phyloP scores from a whole-genome alignment of 1,140 invertebrate species.

The Solenopsis fugax region DNA sequence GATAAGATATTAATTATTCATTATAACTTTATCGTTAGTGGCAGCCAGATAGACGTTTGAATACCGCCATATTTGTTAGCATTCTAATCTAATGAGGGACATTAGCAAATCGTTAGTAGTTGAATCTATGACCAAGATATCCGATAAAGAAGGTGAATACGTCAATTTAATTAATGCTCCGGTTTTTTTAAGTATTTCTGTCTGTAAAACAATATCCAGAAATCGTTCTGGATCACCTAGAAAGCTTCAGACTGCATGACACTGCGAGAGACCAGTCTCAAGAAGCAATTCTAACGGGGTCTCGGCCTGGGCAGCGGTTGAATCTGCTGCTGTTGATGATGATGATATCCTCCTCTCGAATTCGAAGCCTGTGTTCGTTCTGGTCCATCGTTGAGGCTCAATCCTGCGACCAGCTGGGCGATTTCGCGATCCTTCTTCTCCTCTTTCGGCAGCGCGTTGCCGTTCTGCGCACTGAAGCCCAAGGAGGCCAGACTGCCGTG shows the following conservation, averaged over 20 bases:
- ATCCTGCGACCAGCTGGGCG: constrained; percentile 95
- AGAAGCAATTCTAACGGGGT: constrained; percentile 79
- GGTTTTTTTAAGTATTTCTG: constrained; percentile 1
- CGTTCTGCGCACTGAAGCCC: constrained; percentile 84
- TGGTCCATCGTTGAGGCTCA: constrained; percentile 93
- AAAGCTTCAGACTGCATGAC: constrained; percentile 13
- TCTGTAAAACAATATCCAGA: not conserved
- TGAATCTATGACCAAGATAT: not conserved
- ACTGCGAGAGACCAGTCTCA: constrained; percentile 15
- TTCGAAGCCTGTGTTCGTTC: constrained; percentile 89
- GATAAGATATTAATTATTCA: constrained; percentile 9
- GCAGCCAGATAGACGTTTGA: not conserved
- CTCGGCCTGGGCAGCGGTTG: constrained; percentile 84
- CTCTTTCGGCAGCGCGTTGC: constrained; percentile 87
- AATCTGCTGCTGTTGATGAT: constrained; percentile 79
- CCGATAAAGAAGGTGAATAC: not conserved
- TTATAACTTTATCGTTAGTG: constrained; percentile 3
- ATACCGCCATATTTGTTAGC: not conserved
- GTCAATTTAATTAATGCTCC: constrained; percentile 1
- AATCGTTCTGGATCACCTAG: constrained; percentile 13
- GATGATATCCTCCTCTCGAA: constrained; percentile 83
- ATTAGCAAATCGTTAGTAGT: constrained; percentile 8
- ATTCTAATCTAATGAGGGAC: constrained; percentile 4
- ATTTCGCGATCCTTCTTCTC: constrained; percentile 96
- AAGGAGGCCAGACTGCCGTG: constrained; percentile 96